Evolutionary conservation across 2,113 vertebrate genomes (phyloP).

Genomic region (Tragulus kanchil): DNA sequence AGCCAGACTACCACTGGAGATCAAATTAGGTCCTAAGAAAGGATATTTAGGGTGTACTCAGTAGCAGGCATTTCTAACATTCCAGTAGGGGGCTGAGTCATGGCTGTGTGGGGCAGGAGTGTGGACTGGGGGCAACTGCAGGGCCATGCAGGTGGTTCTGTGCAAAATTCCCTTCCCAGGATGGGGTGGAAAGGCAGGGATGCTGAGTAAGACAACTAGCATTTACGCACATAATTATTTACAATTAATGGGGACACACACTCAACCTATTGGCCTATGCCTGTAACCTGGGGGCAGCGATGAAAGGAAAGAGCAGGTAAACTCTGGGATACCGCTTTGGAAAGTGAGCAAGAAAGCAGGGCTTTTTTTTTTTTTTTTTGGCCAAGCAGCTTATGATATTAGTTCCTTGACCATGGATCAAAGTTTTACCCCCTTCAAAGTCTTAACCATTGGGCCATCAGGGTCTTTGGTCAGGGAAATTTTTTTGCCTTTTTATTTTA

Average conservation of each 20-base stretch:
- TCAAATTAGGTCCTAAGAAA: not conserved
- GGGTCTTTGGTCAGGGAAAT: not conserved
- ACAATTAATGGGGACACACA: not conserved
- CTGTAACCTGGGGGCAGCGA: not conserved
- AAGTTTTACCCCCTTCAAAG: no score
- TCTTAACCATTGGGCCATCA: not conserved
- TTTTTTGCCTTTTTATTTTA: not conserved
- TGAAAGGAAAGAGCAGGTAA: not conserved
- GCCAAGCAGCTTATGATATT: not conserved
- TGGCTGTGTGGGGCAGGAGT: not conserved
- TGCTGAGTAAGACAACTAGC: not conserved
- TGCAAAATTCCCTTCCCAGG: not conserved
- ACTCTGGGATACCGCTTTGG: not conserved
- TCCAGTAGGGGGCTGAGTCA: not conserved
- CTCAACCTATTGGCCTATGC: not conserved
- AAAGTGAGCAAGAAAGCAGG: not conserved
- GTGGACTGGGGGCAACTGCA: not conserved
- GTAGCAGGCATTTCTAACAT: not conserved
- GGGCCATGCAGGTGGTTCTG: not conserved
- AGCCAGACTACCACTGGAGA: not conserved
- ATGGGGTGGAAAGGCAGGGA: not conserved
- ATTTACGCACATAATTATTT: not conserved
- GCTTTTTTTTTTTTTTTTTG: not conserved
- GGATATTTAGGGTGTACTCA: not conserved
- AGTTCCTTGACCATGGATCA: not conserved